phyloP scores from a whole-genome alignment of 2,888 invertebrate species.

The Selenia dentaria region DNA sequence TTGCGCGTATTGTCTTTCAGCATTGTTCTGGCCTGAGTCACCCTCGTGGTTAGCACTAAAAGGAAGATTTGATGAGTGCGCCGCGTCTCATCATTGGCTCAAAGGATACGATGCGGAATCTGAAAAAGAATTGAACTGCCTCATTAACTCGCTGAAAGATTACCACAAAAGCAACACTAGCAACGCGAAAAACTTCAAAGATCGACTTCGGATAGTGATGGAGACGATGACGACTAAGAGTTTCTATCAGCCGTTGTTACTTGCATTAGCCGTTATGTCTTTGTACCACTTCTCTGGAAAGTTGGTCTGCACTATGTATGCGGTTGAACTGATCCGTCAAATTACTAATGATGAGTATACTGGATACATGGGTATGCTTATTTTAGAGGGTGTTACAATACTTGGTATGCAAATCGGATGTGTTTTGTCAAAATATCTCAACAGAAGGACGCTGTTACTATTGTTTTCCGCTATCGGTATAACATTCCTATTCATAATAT shows the following conservation, averaged over 20 bases:
- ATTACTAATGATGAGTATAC: conserved; percentile 52
- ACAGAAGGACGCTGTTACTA: conserved; percentile 53
- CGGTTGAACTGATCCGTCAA: conserved; percentile 52
- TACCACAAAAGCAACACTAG: conserved; percentile 31
- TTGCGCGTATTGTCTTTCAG: conserved; percentile 40
- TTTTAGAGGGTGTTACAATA: conserved; percentile 63
- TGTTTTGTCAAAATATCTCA: conserved; percentile 48
- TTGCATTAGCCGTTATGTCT: conserved; percentile 46
- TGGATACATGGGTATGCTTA: conserved; percentile 59
- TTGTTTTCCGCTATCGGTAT: conserved; percentile 49
- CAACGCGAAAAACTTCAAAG: conserved; percentile 25
- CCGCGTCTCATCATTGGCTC: conserved; percentile 47
- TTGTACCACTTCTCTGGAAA: conserved; percentile 58
- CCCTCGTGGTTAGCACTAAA: conserved; percentile 58
- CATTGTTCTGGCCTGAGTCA: conserved; percentile 52
- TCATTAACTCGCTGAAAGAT: conserved; percentile 46
- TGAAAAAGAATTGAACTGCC: conserved; percentile 44
- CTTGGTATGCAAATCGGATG: conserved; percentile 60
- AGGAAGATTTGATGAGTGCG: conserved; percentile 52
- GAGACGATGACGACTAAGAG: conserved; percentile 40
- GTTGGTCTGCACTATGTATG: conserved; percentile 54
- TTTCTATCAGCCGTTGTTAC: conserved; percentile 51
- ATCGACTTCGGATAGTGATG: conserved; percentile 31
- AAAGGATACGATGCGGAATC: conserved; percentile 46
- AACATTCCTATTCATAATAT: conserved; percentile 50